Evolutionary conservation across 1,140 invertebrate species (phyloP).

Genomic region (Drosophila lacteicornis): DNA sequence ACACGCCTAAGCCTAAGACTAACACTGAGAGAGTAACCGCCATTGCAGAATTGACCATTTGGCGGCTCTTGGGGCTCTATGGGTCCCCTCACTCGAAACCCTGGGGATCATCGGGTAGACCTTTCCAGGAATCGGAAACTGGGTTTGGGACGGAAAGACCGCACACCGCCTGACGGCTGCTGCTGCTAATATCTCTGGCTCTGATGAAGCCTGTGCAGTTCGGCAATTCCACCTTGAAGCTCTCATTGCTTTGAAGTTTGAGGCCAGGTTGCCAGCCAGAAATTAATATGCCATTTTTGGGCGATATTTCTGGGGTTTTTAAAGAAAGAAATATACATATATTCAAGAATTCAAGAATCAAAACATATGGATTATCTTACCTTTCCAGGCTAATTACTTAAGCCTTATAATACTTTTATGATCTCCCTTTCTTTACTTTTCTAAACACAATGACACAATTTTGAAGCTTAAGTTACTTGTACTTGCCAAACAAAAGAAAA

Average conservation of each 20-base stretch:
- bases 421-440: too few relatives aligned
- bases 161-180: conserved; percentile 34
- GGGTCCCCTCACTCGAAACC: not conserved
- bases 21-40: conserved; percentile 34
- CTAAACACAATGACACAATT: too few relatives aligned
- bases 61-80: conserved; percentile 13
- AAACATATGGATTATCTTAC: too few relatives aligned
- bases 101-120: conserved; percentile 15
- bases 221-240: conserved; percentile 28
- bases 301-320: not conserved
- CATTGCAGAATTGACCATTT: conserved; percentile 37
- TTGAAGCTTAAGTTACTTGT: too few relatives aligned
- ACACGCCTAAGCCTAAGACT: conserved; percentile 18
- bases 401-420: too few relatives aligned
- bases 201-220: conserved; percentile 8
- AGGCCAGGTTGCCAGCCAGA: conserved; percentile 8
- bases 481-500: too few relatives aligned
- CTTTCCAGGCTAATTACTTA: not conserved
- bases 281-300: conserved; percentile 30
- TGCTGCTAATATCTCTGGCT: conserved; percentile 13
- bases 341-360: too few relatives aligned
- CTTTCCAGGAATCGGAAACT: conserved; percentile 50
- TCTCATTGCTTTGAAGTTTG: conserved; percentile 40
- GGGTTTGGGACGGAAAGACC: conserved; percentile 18
- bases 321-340: too few relatives aligned